Evolutionary conservation across 2,113 vertebrate genomes (phyloP), one percentile per base, ranked within the genome.

Genomic region (Zingel zingel): DNA sequence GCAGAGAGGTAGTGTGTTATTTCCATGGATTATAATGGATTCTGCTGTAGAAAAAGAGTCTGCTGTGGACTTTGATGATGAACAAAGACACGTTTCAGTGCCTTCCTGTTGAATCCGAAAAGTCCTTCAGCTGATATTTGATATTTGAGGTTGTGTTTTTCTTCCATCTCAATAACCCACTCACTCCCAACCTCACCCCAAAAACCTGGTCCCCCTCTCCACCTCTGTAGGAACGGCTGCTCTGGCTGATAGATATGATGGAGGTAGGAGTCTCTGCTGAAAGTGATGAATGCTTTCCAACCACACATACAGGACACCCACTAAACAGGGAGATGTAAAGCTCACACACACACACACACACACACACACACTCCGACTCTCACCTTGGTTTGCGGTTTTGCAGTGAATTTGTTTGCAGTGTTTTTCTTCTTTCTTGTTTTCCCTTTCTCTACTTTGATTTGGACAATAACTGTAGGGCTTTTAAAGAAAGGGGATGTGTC

Each of bases 171-270:
- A 59, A 56, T 66, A 76, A 50, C 27, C 48, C 70, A 54, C 51
- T 53, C 19, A 27, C 16, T 18, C 47, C 45, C 27, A 23, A 36
- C 47, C 61, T 19, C 47, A 53, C 57, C 50, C 61, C 56, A 27
- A 12, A 61, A 77, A 78, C 16, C 16, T 19, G 10, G 39, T 11
- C 10, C 27, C 47, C 33, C 27, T 33, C 30, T 57, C 36, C 47
- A 62, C 61, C 59, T 59, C 56, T 65, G 21, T 94, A 99, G 98
- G 98, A 99, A 91, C 96, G 98, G 65, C 97, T 99, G 86, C 95
- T 99, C 83, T 99, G 98, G 98, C 96, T 99, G 63, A 97, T 99
- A 96, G 98, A 99, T 96, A 96, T 99, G 95, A 99, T 99, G 98
- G 98, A 99, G 98, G 98, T 99, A 98, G 95, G 94, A 93, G 50